Evolutionary conservation across 2,113 vertebrate species (phyloP).

Genomic region (Camelus dromedarius): DNA sequence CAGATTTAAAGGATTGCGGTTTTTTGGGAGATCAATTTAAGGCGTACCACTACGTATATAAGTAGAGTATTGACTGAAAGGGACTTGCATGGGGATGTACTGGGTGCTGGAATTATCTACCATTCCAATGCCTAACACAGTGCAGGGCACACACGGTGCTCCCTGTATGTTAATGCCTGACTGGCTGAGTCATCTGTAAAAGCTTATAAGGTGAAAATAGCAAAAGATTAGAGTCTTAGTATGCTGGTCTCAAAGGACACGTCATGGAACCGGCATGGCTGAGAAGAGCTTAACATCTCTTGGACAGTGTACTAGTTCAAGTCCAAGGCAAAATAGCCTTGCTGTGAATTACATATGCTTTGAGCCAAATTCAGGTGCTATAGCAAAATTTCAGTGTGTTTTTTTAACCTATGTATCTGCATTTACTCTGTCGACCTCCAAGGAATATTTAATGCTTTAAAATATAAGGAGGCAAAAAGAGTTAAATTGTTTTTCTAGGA

Average conservation of each 20-base stretch:
- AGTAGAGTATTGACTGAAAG: conserved; percentile 14
- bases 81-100: background rate
- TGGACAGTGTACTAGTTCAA: background rate
- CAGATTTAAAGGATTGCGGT: conserved; percentile 66
- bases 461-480: background rate
- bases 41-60: background rate
- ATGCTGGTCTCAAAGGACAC: background rate
- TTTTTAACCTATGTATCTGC: background rate
- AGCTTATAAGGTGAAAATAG: background rate
- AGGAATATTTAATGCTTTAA: background rate
- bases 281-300: background rate
- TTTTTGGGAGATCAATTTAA: conserved; percentile 52
- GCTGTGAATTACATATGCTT: background rate
- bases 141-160: background rate
- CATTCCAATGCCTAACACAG: background rate
- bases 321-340: background rate
- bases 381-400: background rate
- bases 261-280: background rate
- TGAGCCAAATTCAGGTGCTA: background rate
- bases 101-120: background rate
- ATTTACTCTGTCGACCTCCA: background rate
- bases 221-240: background rate
- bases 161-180: background rate
- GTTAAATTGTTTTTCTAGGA: background rate
- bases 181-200: background rate